Evolutionary conservation across 2,888 invertebrate species (phyloP).

Genomic region (Mesoligia furuncula): DNA sequence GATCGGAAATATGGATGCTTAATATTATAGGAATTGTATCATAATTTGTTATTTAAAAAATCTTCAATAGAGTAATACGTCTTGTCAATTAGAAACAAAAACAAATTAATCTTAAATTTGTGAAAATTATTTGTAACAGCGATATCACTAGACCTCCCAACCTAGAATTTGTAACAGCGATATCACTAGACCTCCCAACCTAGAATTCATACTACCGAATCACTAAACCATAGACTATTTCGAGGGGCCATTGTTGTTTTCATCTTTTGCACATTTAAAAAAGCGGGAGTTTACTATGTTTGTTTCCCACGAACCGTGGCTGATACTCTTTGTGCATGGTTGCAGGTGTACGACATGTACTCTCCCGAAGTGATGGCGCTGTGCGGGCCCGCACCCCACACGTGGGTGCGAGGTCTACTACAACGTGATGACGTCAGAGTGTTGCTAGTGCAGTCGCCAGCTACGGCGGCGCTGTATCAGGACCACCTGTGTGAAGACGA

Average conservation of each 20-base stretch:
- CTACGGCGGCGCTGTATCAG: slow-evolving; percentile 66
- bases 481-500: slow-evolving; percentile 7
- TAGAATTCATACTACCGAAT: background rate
- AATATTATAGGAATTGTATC: too few relatives aligned
- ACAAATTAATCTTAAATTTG: too few relatives aligned
- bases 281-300: background rate
- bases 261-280: background rate
- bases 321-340: background rate
- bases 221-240: background rate
- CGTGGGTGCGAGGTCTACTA: slow-evolving; percentile 68
- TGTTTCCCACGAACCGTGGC: background rate
- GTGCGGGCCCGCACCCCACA: slow-evolving; percentile 72
- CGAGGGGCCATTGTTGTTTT: background rate
- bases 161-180: background rate
- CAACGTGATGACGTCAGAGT: slow-evolving; percentile 65
- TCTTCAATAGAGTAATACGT: too few relatives aligned
- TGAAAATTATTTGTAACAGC: background rate
- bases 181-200: background rate
- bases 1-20: background rate
- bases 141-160: background rate
- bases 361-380: slow-evolving; percentile 61
- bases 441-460: slow-evolving; percentile 83
- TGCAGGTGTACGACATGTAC: slow-evolving; percentile 80
- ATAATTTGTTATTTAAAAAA: too few relatives aligned
- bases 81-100: too few relatives aligned